phyloP scores from a whole-genome alignment of 2,797 vertebrate species.

The Synaphobranchus kaupii region DNA sequence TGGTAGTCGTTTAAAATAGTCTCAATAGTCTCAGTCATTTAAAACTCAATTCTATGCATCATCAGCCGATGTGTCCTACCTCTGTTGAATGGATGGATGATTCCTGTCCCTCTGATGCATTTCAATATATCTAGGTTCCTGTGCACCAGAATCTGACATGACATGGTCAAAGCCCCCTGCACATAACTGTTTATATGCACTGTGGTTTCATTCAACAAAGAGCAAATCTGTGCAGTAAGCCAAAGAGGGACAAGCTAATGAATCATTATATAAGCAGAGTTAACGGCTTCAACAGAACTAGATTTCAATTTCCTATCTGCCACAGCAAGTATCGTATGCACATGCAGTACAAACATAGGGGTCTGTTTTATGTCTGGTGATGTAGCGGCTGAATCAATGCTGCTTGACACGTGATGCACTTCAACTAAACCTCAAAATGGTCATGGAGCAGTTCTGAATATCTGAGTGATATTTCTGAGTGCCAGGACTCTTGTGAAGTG shows the following conservation, averaged over 20 bases:
- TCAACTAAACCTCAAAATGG: conserved; percentile 33
- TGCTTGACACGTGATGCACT: conserved; percentile 49
- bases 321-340: conserved; percentile 24
- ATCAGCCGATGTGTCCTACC: not conserved
- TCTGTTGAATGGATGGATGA: not conserved
- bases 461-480: too few relatives aligned
- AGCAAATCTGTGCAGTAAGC: conserved; percentile 39
- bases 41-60: not conserved
- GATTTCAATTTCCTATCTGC: not conserved
- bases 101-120: not conserved
- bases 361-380: conserved; percentile 47
- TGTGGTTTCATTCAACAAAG: conserved; percentile 37
- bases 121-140: conserved; percentile 40
- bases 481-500: not conserved
- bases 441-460: conserved; percentile 35
- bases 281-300: conserved; percentile 51
- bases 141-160: not conserved
- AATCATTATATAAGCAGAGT: conserved; percentile 52
- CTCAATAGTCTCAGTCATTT: too few relatives aligned
- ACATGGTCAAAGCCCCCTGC: too few relatives aligned
- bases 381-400: conserved; percentile 52
- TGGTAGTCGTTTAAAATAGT: not conserved
- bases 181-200: conserved; percentile 51
- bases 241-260: conserved; percentile 47
- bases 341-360: conserved; percentile 36